Evolutionary conservation across 2,113 vertebrate species (phyloP).

Genomic region (Pavo muticus): DNA sequence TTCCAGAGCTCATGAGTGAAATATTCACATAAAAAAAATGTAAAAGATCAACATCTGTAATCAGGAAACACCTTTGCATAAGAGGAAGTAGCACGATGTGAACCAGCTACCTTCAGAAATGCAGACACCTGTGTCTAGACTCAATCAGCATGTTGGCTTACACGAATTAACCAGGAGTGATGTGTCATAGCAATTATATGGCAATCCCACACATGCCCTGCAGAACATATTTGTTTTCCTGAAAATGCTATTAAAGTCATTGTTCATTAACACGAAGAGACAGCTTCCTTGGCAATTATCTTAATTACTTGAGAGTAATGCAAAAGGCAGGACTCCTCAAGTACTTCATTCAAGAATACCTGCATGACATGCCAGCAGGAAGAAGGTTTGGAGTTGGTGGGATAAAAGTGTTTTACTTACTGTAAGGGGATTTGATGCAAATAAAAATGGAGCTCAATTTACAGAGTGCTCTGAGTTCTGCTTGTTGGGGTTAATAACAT

Average conservation of each 20-base stretch:
- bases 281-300: not conserved
- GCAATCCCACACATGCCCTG: not conserved
- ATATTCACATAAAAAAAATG: fast-evolving
- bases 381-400: not conserved
- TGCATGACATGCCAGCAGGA: fast-evolving
- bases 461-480: not conserved
- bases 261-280: fast-evolving
- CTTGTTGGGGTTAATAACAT: not conserved
- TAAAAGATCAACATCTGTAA: not conserved
- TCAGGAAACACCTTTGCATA: not conserved
- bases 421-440: not conserved
- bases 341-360: not conserved
- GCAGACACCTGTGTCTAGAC: fast-evolving
- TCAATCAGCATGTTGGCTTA: fast-evolving
- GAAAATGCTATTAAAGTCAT: not conserved
- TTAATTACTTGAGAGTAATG: not conserved
- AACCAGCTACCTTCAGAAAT: not conserved
- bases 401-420: fast-evolving
- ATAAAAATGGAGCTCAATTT: not conserved
- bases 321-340: not conserved
- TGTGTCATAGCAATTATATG: not conserved
- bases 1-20: not conserved
- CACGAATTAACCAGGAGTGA: fast-evolving
- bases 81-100: not conserved
- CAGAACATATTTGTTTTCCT: not conserved